Conservation (phyloP, 1,140 invertebrate species). For the Drosophila parvula region DNA sequence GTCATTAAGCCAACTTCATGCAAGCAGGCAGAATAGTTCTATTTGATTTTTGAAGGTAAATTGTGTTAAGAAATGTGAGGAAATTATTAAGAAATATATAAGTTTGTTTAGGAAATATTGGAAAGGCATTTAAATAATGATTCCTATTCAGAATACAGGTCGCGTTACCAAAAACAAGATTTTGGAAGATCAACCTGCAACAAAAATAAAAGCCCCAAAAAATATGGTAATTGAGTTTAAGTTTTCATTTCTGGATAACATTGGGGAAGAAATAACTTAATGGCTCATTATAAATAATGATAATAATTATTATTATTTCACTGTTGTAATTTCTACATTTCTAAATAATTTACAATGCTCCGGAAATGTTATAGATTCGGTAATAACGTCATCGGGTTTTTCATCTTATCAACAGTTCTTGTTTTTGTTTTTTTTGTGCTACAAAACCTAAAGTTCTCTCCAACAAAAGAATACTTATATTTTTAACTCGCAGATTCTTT, state of each 20-base stretch:
- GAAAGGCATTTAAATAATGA: neutral
- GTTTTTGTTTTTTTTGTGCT: neutral
- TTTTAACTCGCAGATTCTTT: neutral
- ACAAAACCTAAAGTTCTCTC: neutral
- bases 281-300: no score
- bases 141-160: neutral
- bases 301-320: neutral
- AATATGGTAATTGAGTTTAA: no score
- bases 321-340: neutral
- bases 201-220: no score
- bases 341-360: no score
- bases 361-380: no score
- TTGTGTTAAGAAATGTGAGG: no score
- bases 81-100: neutral
- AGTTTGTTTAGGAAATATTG: neutral
- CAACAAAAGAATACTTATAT: neutral
- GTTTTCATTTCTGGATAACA: no score
- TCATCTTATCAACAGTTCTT: neutral
- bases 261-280: no score
- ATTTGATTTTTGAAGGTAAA: neutral
- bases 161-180: neutral
- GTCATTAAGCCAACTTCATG: constrained; percentile 9
- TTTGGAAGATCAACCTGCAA: neutral
- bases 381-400: no score
- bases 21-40: neutral